Percentiles rank a stretch among this genome's conserved stretches.
Conservation (phyloP, 2,888 invertebrate species). For the Lysandra coridon region DNA sequence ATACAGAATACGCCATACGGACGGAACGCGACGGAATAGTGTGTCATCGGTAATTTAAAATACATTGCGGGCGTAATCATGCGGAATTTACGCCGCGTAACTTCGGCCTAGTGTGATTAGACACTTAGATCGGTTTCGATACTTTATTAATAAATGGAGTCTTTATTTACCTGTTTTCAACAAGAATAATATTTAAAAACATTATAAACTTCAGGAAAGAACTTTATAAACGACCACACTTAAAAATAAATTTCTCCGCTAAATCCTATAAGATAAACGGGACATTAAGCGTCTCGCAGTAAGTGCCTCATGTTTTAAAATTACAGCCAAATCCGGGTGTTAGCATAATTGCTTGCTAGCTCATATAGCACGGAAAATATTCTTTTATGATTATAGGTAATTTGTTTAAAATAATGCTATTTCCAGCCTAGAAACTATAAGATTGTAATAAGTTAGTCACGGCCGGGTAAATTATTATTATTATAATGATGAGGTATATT, state of each 20-base stretch:
- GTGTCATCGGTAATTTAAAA: too few relatives aligned
- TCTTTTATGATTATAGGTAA: not conserved
- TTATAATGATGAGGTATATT: too few relatives aligned
- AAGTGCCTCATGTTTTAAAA: constrained; percentile 42
- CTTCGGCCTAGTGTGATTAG: too few relatives aligned
- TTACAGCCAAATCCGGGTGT: constrained; percentile 33
- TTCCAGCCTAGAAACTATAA: not conserved
- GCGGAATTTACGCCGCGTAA: too few relatives aligned
- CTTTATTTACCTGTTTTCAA: too few relatives aligned
- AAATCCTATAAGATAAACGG: constrained; percentile 35
- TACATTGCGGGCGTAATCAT: too few relatives aligned
- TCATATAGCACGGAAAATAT: constrained; percentile 4
- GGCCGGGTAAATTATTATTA: too few relatives aligned
- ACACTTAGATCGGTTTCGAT: too few relatives aligned
- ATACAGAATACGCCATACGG: too few relatives aligned
- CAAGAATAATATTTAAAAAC: not conserved
- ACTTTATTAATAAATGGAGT: too few relatives aligned
- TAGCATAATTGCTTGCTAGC: not conserved
- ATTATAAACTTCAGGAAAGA: not conserved
- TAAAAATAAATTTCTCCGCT: constrained; percentile 25
- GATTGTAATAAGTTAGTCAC: not conserved
- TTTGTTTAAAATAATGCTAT: not conserved
- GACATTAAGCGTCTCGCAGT: constrained; percentile 37
- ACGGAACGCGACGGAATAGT: too few relatives aligned
- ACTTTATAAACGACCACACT: not conserved